Conservation (phyloP, 2,113 vertebrate genomes). For the Uropsilus gracilis region DNA sequence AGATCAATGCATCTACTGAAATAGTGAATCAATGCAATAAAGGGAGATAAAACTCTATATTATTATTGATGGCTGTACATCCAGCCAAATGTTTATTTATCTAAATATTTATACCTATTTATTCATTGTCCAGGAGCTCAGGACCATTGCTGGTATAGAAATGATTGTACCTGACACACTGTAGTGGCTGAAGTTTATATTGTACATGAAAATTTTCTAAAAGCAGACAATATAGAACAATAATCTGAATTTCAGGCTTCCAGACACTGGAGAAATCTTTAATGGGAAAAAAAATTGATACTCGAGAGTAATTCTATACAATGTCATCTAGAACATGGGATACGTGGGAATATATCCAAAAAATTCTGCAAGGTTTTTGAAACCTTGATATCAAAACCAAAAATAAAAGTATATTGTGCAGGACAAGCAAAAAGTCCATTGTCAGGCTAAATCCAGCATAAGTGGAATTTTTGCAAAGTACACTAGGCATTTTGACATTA, state of each 20-base stretch:
- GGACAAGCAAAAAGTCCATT: neutral
- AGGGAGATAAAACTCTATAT: neutral
- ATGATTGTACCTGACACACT: neutral
- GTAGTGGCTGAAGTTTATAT: neutral
- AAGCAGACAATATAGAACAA: neutral
- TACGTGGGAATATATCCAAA: neutral
- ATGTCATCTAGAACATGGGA: neutral
- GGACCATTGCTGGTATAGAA: neutral
- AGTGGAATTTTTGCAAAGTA: neutral
- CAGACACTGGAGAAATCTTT: neutral
- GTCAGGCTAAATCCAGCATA: neutral
- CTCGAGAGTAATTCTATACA: neutral
- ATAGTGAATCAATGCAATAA: neutral
- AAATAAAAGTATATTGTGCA: neutral
- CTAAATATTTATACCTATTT: neutral
- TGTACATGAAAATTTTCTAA: neutral
- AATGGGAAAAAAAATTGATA: neutral
- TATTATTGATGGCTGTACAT: neutral
- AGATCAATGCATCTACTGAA: neutral
- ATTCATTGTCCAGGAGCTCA: neutral
- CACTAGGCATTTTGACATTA: neutral
- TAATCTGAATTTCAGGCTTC: neutral
- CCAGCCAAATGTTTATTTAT: neutral
- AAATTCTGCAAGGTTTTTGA: neutral
- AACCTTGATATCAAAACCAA: neutral